Percentiles rank a stretch among this genome's conserved stretches.
phyloP scores from a whole-genome alignment of 2,888 invertebrate species.

The Caenorhabditis sp. region DNA sequence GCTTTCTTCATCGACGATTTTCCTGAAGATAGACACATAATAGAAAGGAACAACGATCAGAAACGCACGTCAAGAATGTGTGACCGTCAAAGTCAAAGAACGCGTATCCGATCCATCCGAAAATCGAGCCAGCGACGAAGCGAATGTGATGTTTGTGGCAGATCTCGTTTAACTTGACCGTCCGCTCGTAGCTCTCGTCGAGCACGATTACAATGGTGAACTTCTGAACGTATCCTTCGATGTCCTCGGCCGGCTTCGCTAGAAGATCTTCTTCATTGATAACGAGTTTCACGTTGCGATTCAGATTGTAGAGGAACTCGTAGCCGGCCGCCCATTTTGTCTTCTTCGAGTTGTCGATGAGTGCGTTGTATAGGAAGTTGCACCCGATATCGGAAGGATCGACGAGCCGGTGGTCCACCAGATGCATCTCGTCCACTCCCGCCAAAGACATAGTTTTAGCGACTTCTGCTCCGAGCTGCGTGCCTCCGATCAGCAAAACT shows the following conservation, averaged over 20 bases:
- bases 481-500: slow-evolving; percentile 89
- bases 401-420: slow-evolving; percentile 72
- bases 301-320: slow-evolving; percentile 82
- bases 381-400: slow-evolving; percentile 20
- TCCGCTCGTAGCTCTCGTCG: slow-evolving; percentile 84
- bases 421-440: slow-evolving; percentile 85
- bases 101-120: slow-evolving; percentile 91
- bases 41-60: background rate
- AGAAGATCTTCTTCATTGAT: slow-evolving; percentile 37
- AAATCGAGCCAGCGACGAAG: slow-evolving; percentile 90
- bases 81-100: slow-evolving; percentile 89
- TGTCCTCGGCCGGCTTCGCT: slow-evolving; percentile 82
- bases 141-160: slow-evolving; percentile 81
- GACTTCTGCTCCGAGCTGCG: slow-evolving; percentile 93
- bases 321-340: slow-evolving; percentile 23
- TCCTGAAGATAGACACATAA: slow-evolving; percentile 21
- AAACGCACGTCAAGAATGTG: slow-evolving; percentile 84
- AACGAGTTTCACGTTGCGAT: slow-evolving; percentile 91
- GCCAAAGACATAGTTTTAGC: slow-evolving; percentile 93
- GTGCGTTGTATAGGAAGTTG: slow-evolving; percentile 37
- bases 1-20: background rate
- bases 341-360: slow-evolving; percentile 25
- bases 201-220: slow-evolving; percentile 91
- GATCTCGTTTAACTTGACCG: slow-evolving; percentile 62
- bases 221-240: slow-evolving; percentile 81